phyloP scores from a whole-genome alignment of 1,140 invertebrate species.

The Galleria mellonella region DNA sequence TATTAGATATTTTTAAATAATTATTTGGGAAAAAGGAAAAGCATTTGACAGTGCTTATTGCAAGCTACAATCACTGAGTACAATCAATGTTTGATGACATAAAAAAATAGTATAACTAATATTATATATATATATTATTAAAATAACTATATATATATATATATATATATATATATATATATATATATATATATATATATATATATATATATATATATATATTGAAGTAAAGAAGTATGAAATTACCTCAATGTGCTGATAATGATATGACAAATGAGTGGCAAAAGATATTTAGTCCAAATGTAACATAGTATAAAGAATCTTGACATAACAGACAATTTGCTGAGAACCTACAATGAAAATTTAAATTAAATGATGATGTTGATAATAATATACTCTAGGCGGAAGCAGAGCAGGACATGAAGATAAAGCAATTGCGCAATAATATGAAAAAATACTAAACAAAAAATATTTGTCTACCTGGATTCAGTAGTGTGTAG shows the following conservation, averaged over 20 bases:
- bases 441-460: slow-evolving; percentile 16
- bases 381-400: not conserved
- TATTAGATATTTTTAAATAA: too few species aligned
- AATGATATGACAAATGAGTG: slow-evolving; percentile 42
- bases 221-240: slow-evolving; percentile 9
- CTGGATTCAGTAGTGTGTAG: slow-evolving; percentile 43
- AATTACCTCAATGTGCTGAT: slow-evolving; percentile 40
- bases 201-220: not conserved
- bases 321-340: slow-evolving; percentile 34
- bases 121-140: too few species aligned
- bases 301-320: slow-evolving; percentile 28
- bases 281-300: slow-evolving; percentile 40
- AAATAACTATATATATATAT: too few species aligned
- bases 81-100: too few species aligned
- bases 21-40: too few species aligned
- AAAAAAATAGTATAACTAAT: too few species aligned
- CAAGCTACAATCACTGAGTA: too few species aligned
- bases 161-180: too few species aligned
- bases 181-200: too few species aligned
- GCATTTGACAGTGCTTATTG: too few species aligned
- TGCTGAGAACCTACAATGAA: slow-evolving; percentile 10
- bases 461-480: slow-evolving; percentile 19
- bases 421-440: slow-evolving; percentile 20
- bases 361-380: slow-evolving; percentile 3
- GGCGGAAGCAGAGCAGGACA: slow-evolving; percentile 2